Percentiles rank a stretch among this genome's conserved stretches.
These are phyloP conservation scores for Patella pellucida DNA, from an alignment of 2,888 invertebrate species.

Conservation along the genomic window DNA sequence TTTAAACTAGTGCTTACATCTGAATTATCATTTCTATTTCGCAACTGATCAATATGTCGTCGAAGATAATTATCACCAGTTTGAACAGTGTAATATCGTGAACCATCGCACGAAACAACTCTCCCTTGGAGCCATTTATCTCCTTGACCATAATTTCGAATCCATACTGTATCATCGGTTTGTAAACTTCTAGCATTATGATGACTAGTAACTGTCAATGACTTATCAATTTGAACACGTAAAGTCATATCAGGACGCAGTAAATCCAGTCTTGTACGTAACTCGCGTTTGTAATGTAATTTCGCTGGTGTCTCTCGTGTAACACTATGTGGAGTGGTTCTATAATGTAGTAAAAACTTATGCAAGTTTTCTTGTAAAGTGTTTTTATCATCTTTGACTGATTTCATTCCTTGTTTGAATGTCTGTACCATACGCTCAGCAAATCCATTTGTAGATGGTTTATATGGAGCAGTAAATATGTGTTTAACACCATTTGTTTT, in stretches of 20 bases:
- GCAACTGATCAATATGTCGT: not conserved
- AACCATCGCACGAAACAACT: not conserved
- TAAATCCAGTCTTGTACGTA: not conserved
- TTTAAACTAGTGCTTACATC: too few relatives aligned
- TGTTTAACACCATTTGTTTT: conserved; percentile 35
- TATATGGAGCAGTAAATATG: conserved; percentile 32
- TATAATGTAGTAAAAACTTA: not conserved
- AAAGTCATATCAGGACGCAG: too few relatives aligned
- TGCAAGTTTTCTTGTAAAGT: not conserved
- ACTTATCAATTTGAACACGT: not conserved
- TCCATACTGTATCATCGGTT: not conserved
- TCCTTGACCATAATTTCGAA: not conserved
- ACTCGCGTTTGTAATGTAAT: not conserved
- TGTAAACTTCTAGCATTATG: not conserved
- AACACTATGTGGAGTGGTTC: not conserved
- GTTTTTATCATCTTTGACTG: conserved; percentile 18
- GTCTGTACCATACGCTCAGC: conserved; percentile 41
- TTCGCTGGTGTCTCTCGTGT: not conserved
- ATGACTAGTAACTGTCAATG: not conserved
- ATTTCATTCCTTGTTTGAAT: conserved; percentile 38
- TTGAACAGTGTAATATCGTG: not conserved
- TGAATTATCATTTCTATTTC: not conserved
- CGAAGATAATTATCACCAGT: not conserved
- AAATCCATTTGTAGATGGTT: conserved; percentile 40
- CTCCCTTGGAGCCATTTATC: not conserved